phyloP scores from a whole-genome alignment of 1,140 invertebrate genomes.

The Vanessa tameamea region DNA sequence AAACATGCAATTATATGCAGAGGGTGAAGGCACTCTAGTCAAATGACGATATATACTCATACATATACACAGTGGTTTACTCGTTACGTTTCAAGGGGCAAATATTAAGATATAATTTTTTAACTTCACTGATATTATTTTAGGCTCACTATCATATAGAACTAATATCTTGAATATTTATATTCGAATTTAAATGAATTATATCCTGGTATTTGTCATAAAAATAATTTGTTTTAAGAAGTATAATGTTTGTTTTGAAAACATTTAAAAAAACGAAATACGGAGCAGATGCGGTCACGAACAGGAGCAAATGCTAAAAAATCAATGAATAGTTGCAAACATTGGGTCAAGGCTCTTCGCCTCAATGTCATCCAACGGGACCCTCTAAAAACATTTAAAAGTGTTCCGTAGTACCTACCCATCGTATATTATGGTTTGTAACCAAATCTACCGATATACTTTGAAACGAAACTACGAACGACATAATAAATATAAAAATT shows the following conservation, averaged over 20 bases:
- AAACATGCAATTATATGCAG: slow-evolving; percentile 77
- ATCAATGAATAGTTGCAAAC: slow-evolving; percentile 54
- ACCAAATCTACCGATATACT: too few relatives aligned
- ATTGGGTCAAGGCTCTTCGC: slow-evolving; percentile 63
- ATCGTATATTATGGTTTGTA: too few relatives aligned
- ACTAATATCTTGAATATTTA: too few relatives aligned
- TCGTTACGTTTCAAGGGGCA: background rate
- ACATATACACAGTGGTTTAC: background rate
- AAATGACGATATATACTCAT: slow-evolving; percentile 19
- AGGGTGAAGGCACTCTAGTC: slow-evolving; percentile 39
- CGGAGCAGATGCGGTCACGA: background rate
- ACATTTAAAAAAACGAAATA: background rate
- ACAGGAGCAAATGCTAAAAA: slow-evolving; percentile 51
- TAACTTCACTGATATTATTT: background rate
- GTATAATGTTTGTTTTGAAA: too few relatives aligned
- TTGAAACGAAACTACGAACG: background rate
- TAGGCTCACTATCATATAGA: background rate
- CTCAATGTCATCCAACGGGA: slow-evolving; percentile 60
- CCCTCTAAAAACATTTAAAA: slow-evolving; percentile 33
- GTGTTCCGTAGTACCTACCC: slow-evolving; percentile 31
- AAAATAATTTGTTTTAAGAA: too few relatives aligned
- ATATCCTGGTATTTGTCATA: too few relatives aligned
- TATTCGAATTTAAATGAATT: too few relatives aligned
- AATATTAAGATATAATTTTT: background rate
- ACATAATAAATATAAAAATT: background rate